Conservation (phyloP, 2,113 vertebrate species). For the Ailuropoda melanoleuca region DNA sequence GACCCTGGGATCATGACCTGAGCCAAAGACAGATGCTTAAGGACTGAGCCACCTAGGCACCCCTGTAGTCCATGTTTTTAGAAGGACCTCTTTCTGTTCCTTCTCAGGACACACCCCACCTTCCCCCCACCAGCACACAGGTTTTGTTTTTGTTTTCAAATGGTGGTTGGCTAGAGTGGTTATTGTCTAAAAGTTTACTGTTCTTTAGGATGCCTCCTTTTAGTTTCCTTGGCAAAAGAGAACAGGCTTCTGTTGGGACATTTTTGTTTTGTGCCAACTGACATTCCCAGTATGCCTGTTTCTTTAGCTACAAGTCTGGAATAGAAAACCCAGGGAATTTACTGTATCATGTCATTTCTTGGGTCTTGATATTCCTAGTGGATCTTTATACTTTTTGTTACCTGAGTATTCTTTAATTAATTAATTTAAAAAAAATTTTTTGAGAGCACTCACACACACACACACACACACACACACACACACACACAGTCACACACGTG, state of each 20-base stretch:
- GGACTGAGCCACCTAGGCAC: background rate
- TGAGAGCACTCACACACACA: too few relatives aligned
- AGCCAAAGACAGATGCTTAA: background rate
- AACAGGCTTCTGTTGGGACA: background rate
- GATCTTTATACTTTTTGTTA: background rate
- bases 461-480: too few relatives aligned
- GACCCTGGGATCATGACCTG: background rate
- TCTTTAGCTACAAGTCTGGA: background rate
- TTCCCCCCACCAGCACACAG: too few relatives aligned
- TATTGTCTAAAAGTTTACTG: background rate
- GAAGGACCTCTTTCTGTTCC: background rate
- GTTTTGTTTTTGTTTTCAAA: background rate
- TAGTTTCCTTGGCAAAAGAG: background rate
- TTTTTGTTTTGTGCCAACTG: background rate
- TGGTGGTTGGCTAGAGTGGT: background rate
- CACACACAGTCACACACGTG: too few relatives aligned
- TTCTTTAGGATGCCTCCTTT: background rate
- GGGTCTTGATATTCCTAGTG: background rate
- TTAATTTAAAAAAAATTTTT: background rate
- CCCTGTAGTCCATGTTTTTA: background rate
- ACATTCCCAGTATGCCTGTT: background rate
- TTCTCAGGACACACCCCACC: background rate
- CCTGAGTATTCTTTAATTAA: background rate
- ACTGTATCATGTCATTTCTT: background rate
- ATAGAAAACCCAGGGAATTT: background rate